These are phyloP conservation scores for Agriopis leucophaearia DNA, from an alignment of 2,888 invertebrate species.

Conservation along the genomic window DNA sequence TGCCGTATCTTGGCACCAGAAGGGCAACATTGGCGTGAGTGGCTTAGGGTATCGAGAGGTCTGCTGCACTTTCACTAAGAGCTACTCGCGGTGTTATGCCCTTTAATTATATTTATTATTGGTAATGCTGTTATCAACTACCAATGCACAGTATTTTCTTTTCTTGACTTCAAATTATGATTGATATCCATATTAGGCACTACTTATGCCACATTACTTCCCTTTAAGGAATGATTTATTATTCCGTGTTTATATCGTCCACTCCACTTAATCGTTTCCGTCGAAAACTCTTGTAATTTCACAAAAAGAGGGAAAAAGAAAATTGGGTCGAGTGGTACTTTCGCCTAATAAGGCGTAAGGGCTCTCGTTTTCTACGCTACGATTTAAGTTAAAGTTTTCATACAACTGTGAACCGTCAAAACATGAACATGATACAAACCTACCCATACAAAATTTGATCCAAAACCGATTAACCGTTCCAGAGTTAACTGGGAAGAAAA, in stretches of 20 bases:
- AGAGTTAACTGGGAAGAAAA: too few relatives aligned
- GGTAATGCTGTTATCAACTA: neutral
- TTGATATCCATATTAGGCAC: slow-evolving; percentile 26
- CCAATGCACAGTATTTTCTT: neutral
- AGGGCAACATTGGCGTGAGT: too few relatives aligned
- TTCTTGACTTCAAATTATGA: slow-evolving; percentile 19
- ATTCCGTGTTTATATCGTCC: slow-evolving; percentile 31
- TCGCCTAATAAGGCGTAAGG: slow-evolving; percentile 7
- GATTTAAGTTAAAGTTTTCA: too few relatives aligned
- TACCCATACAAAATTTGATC: too few relatives aligned
- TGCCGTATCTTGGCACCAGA: too few relatives aligned
- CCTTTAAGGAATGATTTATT: slow-evolving; percentile 26
- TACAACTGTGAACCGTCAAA: too few relatives aligned
- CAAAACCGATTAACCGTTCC: too few relatives aligned
- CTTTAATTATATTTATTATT: too few relatives aligned
- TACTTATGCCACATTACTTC: slow-evolving; percentile 31
- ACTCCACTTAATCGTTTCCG: slow-evolving; percentile 26
- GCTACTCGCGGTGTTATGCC: too few relatives aligned
- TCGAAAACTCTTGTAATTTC: slow-evolving; percentile 19
- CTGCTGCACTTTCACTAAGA: too few relatives aligned
- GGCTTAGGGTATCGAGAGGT: too few relatives aligned
- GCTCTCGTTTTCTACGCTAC: neutral
- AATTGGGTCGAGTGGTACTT: slow-evolving; percentile 23
- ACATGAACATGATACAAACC: too few relatives aligned
- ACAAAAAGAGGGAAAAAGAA: slow-evolving; percentile 13